phyloP scores from a whole-genome alignment of 1,140 invertebrate species.

The Monochamus saltuarius region DNA sequence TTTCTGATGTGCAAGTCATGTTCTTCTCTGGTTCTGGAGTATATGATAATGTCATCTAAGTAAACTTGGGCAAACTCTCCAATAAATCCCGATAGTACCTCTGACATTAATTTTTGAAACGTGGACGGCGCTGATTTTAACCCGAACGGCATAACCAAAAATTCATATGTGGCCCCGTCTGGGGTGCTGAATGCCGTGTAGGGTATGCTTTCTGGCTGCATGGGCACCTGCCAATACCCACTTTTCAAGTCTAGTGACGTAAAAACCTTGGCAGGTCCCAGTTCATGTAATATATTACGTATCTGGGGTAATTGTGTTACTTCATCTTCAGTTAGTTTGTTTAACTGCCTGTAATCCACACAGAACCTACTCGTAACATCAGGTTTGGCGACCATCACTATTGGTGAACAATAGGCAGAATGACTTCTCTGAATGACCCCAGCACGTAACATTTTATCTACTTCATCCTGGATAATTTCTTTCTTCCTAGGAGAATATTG shows the following conservation, averaged over 20 bases:
- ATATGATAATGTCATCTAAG: slow-evolving; percentile 34
- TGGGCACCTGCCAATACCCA: slow-evolving; percentile 41
- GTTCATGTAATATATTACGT: slow-evolving; percentile 8
- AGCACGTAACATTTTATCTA: slow-evolving; percentile 24
- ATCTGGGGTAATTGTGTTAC: slow-evolving; percentile 35
- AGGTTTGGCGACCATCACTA: slow-evolving; percentile 46
- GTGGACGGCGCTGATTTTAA: slow-evolving; percentile 40
- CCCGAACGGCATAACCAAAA: slow-evolving; percentile 41
- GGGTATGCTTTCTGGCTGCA: slow-evolving; percentile 24
- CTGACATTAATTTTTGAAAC: slow-evolving; percentile 40
- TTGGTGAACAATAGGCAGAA: slow-evolving; percentile 43
- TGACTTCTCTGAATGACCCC: slow-evolving; percentile 30
- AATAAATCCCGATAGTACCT: slow-evolving; percentile 26
- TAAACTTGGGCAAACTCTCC: slow-evolving; percentile 36
- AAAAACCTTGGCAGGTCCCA: slow-evolving; percentile 25
- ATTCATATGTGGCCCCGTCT: slow-evolving; percentile 31
- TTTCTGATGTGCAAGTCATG: neutral
- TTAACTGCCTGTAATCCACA: slow-evolving; percentile 49
- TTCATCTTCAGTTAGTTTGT: slow-evolving; percentile 48
- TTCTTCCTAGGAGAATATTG: slow-evolving; percentile 2
- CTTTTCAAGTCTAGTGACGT: slow-evolving; percentile 31
- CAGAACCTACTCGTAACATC: slow-evolving; percentile 45
- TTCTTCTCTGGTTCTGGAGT: neutral
- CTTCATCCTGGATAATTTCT: slow-evolving; percentile 8
- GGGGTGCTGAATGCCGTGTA: slow-evolving; percentile 42